Evolutionary conservation across 2,113 vertebrate genomes (phyloP).

Genomic region (Laticauda laticaudata): DNA sequence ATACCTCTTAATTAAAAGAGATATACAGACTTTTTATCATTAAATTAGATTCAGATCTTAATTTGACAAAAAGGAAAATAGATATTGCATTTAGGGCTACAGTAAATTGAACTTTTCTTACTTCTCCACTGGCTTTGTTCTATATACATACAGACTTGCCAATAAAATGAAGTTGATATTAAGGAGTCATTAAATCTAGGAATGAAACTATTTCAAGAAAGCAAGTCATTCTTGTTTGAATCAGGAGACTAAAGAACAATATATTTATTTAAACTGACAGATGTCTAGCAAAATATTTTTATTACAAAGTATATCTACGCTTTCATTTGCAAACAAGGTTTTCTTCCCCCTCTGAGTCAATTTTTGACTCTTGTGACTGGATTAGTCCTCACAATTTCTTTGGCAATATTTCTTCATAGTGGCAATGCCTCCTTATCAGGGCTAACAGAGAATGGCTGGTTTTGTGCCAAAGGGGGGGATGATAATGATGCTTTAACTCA

Average conservation of each 20-base stretch:
- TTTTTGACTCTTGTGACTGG: background rate
- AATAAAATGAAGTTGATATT: background rate
- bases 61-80: background rate
- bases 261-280: conserved; percentile 20
- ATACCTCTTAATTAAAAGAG: background rate
- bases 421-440: background rate
- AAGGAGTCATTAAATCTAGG: background rate
- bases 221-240: conserved; percentile 6
- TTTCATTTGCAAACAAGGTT: background rate
- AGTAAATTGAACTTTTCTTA: conserved; percentile 9
- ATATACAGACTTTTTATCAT: background rate
- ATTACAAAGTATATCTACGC: background rate
- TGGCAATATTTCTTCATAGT: background rate
- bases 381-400: background rate
- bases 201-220: conserved; percentile 11
- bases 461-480: background rate
- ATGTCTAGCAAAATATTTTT: conserved; percentile 14
- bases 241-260: background rate
- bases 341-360: background rate
- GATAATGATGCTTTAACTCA: too few relatives aligned
- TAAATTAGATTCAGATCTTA: conserved; percentile 11
- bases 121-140: background rate
- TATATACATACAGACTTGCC: background rate
- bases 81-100: background rate
- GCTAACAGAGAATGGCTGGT: background rate